These are phyloP conservation scores for Hypercompe scribonia DNA, from an alignment of 2,888 invertebrate genomes.

Conservation along the genomic window DNA sequence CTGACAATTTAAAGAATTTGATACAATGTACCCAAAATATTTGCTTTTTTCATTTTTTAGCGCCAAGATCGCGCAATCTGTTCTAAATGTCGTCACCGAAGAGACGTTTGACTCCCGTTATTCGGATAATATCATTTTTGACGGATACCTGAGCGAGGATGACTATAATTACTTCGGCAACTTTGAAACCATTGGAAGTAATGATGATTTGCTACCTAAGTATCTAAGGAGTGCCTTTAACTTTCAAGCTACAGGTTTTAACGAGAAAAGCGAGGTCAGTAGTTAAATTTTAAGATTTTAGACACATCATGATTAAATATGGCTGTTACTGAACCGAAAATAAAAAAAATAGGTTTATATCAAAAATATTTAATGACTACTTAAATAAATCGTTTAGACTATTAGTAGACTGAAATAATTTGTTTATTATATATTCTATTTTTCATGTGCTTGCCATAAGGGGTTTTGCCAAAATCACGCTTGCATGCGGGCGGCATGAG, in stretches of 20 bases:
- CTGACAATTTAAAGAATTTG: too few species aligned
- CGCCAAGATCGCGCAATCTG: conserved; percentile 78
- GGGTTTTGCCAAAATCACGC: too few species aligned
- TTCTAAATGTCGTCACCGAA: conserved; percentile 76
- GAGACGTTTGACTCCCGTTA: conserved; percentile 58
- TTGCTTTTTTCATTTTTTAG: conserved; percentile 58
- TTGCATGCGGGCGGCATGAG: too few species aligned
- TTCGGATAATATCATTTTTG: conserved; percentile 76
- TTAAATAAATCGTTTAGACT: too few species aligned
- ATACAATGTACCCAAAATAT: neutral
- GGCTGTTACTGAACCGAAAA: too few species aligned
- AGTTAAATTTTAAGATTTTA: neutral
- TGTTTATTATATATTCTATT: too few species aligned
- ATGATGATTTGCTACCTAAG: conserved; percentile 85
- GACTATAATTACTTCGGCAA: conserved; percentile 72
- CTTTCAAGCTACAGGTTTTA: conserved; percentile 64
- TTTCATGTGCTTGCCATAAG: too few species aligned
- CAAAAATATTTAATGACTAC: neutral
- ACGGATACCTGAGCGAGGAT: conserved; percentile 67
- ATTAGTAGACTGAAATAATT: too few species aligned
- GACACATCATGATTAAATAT: too few species aligned
- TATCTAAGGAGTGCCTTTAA: conserved; percentile 60
- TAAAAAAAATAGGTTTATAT: neutral
- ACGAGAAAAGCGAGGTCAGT: conserved; percentile 66
- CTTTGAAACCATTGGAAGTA: conserved; percentile 82